A percentile compares a stretch with the other conserved stretches of the same genome.
Conservation (phyloP, 2,888 invertebrate species). For the Camptogramma bilineatum region DNA sequence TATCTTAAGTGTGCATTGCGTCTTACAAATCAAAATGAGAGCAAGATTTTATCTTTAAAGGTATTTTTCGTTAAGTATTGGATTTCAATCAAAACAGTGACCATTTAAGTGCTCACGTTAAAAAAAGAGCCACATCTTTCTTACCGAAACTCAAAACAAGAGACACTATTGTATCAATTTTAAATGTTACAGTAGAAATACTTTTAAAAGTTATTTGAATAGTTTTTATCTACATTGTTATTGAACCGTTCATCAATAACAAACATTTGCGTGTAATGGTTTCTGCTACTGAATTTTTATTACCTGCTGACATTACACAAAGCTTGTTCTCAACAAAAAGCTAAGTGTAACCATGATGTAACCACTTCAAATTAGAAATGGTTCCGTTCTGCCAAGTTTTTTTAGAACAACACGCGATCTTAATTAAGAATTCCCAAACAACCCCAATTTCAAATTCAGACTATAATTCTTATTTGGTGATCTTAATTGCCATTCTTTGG, state of each 20-base stretch:
- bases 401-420: conserved; percentile 45
- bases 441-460: conserved; percentile 56
- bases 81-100: background rate
- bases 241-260: too few relatives aligned
- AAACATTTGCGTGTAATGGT: too few relatives aligned
- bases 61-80: background rate
- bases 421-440: conserved; percentile 47
- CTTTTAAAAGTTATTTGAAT: too few relatives aligned
- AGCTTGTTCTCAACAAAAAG: too few relatives aligned
- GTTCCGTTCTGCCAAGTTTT: conserved; percentile 36
- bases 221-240: too few relatives aligned
- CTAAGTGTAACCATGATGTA: conserved; percentile 2
- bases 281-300: too few relatives aligned
- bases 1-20: conserved; percentile 39
- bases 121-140: background rate
- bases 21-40: conserved; percentile 7
- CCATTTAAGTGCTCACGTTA: too few relatives aligned
- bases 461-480: conserved; percentile 65
- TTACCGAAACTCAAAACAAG: background rate
- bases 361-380: conserved; percentile 23
- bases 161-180: too few relatives aligned
- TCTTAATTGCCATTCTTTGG: conserved; percentile 73
- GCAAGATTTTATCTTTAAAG: background rate
- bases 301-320: too few relatives aligned
- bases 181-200: too few relatives aligned